Percentiles rank a stretch among this genome's conserved stretches.
phyloP scores from a whole-genome alignment of 2,113 vertebrate genomes.

The Carassius gibelio region DNA sequence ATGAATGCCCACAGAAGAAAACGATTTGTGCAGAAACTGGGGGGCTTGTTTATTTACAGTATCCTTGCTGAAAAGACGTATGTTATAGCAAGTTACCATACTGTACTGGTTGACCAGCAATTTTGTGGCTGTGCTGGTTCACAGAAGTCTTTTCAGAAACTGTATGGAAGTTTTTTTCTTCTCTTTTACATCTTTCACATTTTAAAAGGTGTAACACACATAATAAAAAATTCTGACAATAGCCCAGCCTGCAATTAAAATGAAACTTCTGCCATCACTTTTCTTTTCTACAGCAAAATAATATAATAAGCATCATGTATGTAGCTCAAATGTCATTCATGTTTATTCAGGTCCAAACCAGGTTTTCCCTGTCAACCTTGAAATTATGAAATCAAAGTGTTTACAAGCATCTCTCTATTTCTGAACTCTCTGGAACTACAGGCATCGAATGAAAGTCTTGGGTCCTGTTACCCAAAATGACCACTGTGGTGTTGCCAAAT shows the following conservation, averaged over 20 bases:
- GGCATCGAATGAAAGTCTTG: not conserved
- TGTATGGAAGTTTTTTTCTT: not conserved
- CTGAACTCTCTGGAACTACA: not conserved
- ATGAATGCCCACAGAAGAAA: not conserved
- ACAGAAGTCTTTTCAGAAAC: not conserved
- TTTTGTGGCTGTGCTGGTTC: not conserved
- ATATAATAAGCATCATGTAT: not conserved
- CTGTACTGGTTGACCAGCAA: not conserved
- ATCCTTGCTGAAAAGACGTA: not conserved
- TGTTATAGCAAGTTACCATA: not conserved
- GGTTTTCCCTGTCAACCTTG: not conserved
- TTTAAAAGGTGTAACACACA: not conserved
- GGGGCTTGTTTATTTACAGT: not conserved
- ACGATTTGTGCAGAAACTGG: not conserved
- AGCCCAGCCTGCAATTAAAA: not conserved
- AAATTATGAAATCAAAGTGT: not conserved
- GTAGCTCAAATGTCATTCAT: not conserved
- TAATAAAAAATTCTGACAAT: not conserved
- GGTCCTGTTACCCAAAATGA: not conserved
- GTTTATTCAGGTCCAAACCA: not conserved
- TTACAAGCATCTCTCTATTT: not conserved
- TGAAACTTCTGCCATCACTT: not conserved
- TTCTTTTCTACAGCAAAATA: not conserved
- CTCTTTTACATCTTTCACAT: not conserved
- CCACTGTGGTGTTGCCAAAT: constrained; percentile 9